phyloP scores from a whole-genome alignment of 1,140 invertebrate species.

The Mycetomoellerius zeteki region DNA sequence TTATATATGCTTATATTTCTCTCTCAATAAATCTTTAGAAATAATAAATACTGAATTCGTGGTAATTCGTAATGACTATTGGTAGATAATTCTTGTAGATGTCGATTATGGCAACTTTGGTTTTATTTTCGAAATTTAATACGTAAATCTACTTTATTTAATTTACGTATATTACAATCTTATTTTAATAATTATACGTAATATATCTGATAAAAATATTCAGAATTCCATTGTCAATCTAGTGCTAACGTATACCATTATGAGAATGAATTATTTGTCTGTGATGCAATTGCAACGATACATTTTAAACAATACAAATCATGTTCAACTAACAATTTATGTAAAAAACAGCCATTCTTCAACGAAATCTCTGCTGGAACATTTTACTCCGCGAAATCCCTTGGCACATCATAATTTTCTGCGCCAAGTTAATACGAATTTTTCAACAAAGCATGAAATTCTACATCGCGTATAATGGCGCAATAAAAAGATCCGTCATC shows the following conservation, averaged over 20 bases:
- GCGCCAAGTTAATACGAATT: slow-evolving; percentile 15
- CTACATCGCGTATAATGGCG: not conserved
- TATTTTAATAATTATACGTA: not conserved
- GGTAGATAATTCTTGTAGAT: not conserved
- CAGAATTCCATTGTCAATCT: not conserved
- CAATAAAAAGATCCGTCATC: not conserved
- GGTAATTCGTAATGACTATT: not conserved
- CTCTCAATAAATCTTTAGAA: not conserved
- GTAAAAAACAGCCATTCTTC: not conserved
- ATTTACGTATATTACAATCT: not conserved
- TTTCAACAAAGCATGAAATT: slow-evolving; percentile 17
- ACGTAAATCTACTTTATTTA: slow-evolving; percentile 3
- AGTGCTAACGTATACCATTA: not conserved
- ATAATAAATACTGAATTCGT: slow-evolving; percentile 12
- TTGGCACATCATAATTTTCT: not conserved
- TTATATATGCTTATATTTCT: not conserved
- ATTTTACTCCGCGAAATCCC: slow-evolving; percentile 12
- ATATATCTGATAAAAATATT: not conserved
- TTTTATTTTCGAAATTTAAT: not conserved
- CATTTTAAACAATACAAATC: not conserved
- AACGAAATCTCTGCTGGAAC: not conserved
- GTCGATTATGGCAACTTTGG: not conserved
- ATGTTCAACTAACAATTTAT: not conserved
- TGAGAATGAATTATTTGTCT: not conserved
- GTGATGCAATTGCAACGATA: not conserved